Conservation (phyloP, 1,140 invertebrate species). For the Macrobrachium rosenbergii region DNA sequence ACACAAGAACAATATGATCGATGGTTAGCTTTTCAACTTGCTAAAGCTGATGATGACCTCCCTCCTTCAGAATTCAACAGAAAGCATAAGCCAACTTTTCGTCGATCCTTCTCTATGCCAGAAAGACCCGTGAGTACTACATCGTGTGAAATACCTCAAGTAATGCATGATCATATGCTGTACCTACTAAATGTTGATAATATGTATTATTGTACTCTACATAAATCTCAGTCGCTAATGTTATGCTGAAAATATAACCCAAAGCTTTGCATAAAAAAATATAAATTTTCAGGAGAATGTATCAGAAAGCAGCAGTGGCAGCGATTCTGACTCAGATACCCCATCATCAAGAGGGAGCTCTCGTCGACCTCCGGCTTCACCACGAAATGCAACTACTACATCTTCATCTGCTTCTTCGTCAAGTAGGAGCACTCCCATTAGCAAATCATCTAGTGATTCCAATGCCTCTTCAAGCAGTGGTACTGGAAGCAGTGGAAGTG, state of each 20-base stretch:
- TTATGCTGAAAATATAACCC: no score
- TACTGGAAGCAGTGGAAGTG: conserved; percentile 41
- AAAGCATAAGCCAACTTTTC: conserved; percentile 55
- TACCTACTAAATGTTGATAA: no score
- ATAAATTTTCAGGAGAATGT: conserved; percentile 15
- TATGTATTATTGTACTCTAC: no score
- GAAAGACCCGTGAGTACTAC: conserved; percentile 49
- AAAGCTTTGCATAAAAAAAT: neutral
- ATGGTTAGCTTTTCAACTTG: conserved; percentile 65
- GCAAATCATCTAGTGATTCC: conserved; percentile 65
- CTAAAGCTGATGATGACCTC: conserved; percentile 64
- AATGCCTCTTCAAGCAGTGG: conserved; percentile 46
- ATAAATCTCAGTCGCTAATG: no score
- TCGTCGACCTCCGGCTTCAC: conserved; percentile 62
- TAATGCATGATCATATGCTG: no score
- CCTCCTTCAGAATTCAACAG: conserved; percentile 62
- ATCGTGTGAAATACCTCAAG: neutral
- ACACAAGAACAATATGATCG: conserved; percentile 65
- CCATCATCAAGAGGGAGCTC: conserved; percentile 38
- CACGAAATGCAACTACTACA: conserved; percentile 46
- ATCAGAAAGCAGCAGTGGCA: conserved; percentile 37
- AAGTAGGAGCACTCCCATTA: conserved; percentile 58
- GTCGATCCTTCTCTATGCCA: conserved; percentile 61
- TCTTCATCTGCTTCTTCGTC: conserved; percentile 55
- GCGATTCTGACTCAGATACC: conserved; percentile 40